Percentiles rank a stretch among this genome's conserved stretches.
Conservation (phyloP, 2,113 vertebrate species). For the Atherinomorus stipes region DNA sequence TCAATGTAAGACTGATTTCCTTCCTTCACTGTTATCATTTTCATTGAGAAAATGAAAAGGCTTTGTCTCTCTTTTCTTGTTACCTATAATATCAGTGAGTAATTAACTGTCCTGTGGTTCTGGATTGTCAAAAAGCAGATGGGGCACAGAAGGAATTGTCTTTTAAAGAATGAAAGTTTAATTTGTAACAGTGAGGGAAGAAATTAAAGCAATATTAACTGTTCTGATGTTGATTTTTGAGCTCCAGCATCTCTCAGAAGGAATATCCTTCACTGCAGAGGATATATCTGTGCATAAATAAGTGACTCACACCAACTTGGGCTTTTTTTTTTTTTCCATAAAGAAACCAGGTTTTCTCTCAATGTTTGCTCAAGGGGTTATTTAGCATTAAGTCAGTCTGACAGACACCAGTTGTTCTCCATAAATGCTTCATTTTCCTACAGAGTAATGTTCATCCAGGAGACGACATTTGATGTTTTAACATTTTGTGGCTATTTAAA, state of each 20-base stretch:
- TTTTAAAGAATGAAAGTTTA: background rate
- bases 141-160: background rate
- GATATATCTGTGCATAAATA: too few relatives aligned
- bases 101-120: background rate
- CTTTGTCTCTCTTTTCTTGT: background rate
- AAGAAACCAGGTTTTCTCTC: too few relatives aligned
- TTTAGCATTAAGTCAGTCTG: too few relatives aligned
- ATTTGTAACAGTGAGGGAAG: background rate
- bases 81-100: conserved; percentile 14
- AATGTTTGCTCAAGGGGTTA: too few relatives aligned
- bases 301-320: too few relatives aligned
- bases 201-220: conserved; percentile 6
- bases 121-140: background rate
- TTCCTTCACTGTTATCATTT: background rate
- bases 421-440: too few relatives aligned
- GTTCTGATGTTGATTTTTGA: background rate
- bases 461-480: too few relatives aligned
- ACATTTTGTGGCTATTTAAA: too few relatives aligned
- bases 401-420: too few relatives aligned
- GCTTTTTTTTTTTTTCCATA: too few relatives aligned
- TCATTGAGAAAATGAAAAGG: background rate
- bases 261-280: too few relatives aligned
- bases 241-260: background rate
- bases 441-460: too few relatives aligned
- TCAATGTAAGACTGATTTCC: background rate